Evolutionary conservation across 2,797 vertebrate species (phyloP).

Genomic region (Chaetodon trifasciatus): DNA sequence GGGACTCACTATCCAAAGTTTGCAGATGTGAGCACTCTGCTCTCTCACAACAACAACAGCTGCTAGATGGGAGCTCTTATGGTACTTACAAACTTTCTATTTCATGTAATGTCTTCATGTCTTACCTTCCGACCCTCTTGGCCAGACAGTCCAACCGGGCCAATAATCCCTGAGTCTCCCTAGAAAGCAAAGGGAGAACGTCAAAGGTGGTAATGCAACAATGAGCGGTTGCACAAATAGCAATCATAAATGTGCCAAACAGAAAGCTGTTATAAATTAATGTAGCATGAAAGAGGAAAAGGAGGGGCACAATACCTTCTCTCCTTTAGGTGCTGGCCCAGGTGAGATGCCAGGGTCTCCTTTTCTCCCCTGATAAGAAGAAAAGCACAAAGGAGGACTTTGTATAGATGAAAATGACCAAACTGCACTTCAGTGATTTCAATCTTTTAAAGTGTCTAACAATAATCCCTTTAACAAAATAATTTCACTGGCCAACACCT

Average conservation of each 20-base stretch:
- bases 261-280: constrained; percentile 7
- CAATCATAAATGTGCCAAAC: constrained; percentile 15
- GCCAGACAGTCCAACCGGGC: constrained; percentile 89
- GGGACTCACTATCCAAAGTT: constrained; percentile 20
- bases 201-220: constrained; percentile 19
- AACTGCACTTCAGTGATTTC: constrained; percentile 13
- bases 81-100: neutral
- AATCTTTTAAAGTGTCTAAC: constrained; percentile 15
- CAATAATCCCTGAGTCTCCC: constrained; percentile 92
- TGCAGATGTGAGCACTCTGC: constrained; percentile 1
- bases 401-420: constrained; percentile 11
- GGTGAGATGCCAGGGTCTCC: constrained; percentile 96
- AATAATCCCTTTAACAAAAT: neutral
- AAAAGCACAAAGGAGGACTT: constrained; percentile 41
- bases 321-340: constrained; percentile 92
- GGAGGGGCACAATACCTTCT: constrained; percentile 87
- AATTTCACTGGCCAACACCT: neutral
- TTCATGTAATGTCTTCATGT: constrained; percentile 22
- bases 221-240: neutral
- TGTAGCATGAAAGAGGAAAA: constrained; percentile 19
- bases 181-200: constrained; percentile 73
- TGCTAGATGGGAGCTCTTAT: neutral
- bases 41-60: neutral
- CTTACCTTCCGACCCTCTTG: constrained; percentile 93
- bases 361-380: constrained; percentile 89